Conservation (phyloP, 2,888 invertebrate species). For the Criorhina ranunculi region DNA sequence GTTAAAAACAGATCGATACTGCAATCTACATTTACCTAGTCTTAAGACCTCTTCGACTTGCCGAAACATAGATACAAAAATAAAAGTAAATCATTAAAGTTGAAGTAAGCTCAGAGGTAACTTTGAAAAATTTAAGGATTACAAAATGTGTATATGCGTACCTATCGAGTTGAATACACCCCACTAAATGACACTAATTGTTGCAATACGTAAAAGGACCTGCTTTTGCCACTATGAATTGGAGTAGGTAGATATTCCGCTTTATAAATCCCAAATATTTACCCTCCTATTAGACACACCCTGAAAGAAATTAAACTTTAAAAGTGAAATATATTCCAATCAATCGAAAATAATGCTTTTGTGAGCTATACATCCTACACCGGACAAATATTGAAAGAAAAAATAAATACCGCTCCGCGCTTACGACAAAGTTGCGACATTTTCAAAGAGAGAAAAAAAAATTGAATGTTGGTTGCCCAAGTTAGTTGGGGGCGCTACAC, state of each 20-base stretch:
- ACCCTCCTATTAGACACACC: constrained; percentile 62
- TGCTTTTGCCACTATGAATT: neutral
- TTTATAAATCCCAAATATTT: neutral
- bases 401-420: constrained; percentile 25
- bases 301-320: constrained; percentile 23
- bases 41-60: neutral
- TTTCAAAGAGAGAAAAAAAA: constrained; percentile 39
- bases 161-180: neutral
- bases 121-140: too few species aligned
- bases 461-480: constrained; percentile 23
- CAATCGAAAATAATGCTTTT: constrained; percentile 13
- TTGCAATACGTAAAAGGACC: neutral
- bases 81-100: neutral
- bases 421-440: constrained; percentile 54
- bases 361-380: constrained; percentile 1
- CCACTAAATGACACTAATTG: neutral
- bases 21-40: neutral
- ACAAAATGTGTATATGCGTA: neutral
- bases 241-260: neutral
- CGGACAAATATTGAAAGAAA: constrained; percentile 4
- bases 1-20: constrained; percentile 3
- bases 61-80: neutral
- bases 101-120: too few species aligned
- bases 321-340: constrained; percentile 25
- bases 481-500: constrained; percentile 62